Base-by-base conservation (phyloP, 1,140 invertebrate genomes). In the Euglossa dilemma region DNA sequence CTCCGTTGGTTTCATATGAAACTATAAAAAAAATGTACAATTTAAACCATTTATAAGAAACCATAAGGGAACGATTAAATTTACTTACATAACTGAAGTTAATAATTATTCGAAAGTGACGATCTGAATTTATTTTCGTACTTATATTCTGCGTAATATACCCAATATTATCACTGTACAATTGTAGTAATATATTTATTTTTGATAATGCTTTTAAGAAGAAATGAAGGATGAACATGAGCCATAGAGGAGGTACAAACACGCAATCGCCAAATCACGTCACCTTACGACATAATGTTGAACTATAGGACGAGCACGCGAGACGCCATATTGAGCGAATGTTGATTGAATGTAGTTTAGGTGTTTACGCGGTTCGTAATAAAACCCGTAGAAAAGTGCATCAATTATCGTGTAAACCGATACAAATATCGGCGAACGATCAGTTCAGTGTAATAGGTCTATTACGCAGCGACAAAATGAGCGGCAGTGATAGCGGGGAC, bases 261-360 rank as follows among this genome's bases (percentile, higher is more conserved):
- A 80, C 80, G 80, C 72, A 82, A 59, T 67, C 80, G 80, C 66
- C 47, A n/a, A 0, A 43, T 7, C 28, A 5, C 80, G 80, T 23
- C 80, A 77, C 80, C 80, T 78, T 0, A 47, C 74, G 74, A 23
- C 36, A 14, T n/a, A 3, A 54, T 7, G 54, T 12, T 8, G 14
- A 83, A 83, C 45, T 20, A 75, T 28, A 16, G 75, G 64, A 83
- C 36, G 80, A 74, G 54, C 87, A 89, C 88, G 84, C 84, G 64
- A 85, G 82, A 83, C 87, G 90, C 90, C 90, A 91, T 90, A 91
- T 91, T 91, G 90, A 88, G 75, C 80, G 78, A 88, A 85, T 90
- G 89, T 90, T 90, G 90, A 90, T 79, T 88, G 84, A 83, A 83
- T 90, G 85, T 72, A 83, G 84, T 78, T 80, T 85, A 86, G 84